phyloP scores from a whole-genome alignment of 2,797 vertebrate genomes.

The Pseudotriccus pelzelni region DNA sequence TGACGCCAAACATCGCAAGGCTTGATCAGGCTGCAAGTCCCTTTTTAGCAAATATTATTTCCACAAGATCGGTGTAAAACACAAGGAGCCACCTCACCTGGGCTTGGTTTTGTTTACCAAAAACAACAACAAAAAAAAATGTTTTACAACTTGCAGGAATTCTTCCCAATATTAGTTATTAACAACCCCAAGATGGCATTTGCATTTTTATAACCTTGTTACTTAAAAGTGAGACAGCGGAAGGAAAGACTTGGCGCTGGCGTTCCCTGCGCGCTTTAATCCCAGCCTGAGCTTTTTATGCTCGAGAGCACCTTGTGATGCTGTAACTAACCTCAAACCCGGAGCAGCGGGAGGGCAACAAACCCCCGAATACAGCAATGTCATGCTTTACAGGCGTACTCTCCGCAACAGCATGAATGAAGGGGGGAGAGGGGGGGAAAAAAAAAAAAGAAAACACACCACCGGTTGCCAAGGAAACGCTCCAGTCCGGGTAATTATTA shows the following conservation, averaged over 20 bases:
- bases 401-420: constrained; percentile 81
- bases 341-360: constrained; percentile 78
- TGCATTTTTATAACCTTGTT: constrained; percentile 74
- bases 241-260: constrained; percentile 47
- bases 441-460: background rate
- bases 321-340: constrained; percentile 82
- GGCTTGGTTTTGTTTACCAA: background rate
- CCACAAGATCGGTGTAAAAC: background rate
- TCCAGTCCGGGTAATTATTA: constrained; percentile 97
- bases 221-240: constrained; percentile 66
- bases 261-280: constrained; percentile 65
- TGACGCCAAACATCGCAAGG: background rate
- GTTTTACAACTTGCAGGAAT: constrained; percentile 61
- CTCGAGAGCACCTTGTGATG: constrained; percentile 79
- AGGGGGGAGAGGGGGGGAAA: background rate
- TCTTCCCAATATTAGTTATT: constrained; percentile 52
- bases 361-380: constrained; percentile 84
- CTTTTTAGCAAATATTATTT: background rate
- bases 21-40: constrained; percentile 1
- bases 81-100: background rate
- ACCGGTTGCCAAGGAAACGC: constrained; percentile 96
- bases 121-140: background rate
- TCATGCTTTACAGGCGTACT: constrained; percentile 85
- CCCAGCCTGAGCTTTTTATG: constrained; percentile 79
- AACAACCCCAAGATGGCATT: constrained; percentile 55